These are phyloP conservation scores for Antechinus flavipes DNA, from an alignment of 2,113 vertebrate genomes.

Conservation along the genomic window DNA sequence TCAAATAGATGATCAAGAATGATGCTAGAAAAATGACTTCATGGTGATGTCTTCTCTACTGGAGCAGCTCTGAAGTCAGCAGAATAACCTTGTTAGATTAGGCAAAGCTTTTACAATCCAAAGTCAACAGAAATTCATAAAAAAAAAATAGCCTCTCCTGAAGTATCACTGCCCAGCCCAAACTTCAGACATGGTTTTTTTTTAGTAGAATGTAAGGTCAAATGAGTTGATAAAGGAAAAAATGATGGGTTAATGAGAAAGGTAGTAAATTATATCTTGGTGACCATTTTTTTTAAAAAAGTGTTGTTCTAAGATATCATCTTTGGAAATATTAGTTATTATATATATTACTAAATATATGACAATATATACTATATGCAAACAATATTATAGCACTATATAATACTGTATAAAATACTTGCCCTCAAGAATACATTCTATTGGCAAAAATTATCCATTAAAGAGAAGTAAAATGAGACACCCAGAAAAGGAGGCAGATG, in stretches of 20 bases:
- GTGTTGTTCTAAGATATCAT: background rate
- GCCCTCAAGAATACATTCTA: no score
- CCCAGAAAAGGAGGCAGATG: no score
- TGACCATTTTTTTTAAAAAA: background rate
- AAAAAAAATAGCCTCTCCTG: background rate
- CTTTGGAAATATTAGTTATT: background rate
- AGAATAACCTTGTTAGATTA: background rate
- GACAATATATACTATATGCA: no score
- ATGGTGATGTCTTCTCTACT: background rate
- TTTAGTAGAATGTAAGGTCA: background rate
- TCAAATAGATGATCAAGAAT: background rate
- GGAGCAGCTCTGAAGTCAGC: background rate
- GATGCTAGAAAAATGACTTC: background rate
- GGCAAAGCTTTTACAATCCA: background rate
- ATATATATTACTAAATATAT: no score
- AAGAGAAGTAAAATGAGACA: no score
- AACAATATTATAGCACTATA: no score
- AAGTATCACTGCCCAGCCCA: background rate
- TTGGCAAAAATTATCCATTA: no score
- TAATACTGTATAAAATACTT: no score
- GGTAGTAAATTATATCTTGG: background rate
- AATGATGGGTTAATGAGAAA: background rate
- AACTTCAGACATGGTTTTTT: background rate
- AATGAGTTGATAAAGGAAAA: background rate
- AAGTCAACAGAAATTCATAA: background rate